Evolutionary conservation across 2,888 invertebrate species (phyloP), one percentile per base, ranked within the genome.

Genomic region (Polydrusus cervinus): DNA sequence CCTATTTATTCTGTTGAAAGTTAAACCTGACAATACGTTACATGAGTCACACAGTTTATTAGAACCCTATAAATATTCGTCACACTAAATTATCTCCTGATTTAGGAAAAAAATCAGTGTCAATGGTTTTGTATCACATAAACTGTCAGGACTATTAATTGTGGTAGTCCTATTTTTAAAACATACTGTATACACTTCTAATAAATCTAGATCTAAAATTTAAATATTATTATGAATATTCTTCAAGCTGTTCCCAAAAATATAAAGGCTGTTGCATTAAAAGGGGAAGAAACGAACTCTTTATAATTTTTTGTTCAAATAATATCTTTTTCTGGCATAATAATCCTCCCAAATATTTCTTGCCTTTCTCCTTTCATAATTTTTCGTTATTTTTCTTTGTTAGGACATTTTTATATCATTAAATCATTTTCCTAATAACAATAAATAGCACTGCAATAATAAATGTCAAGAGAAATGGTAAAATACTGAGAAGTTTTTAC

Each of bases 401-500:
- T 20, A 18, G 13, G 51, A 3, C 18, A 3, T 51, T 51, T 51
- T 51, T 51, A 20, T 51, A 51, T 51, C 51, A 20, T 51, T 51
- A 51, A 51, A 51, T 51, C 51, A 20, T 51, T 51, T 51, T 51
- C 13, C n/a, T 51, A 51, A 51, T 51, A 20, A 51, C 20, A 51
- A 51, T 20, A 51, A 51, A 51, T 51, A 20, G 10, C 51, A 51
- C 18, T 18, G 20, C 13, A 51, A 51, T 51, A 51, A 51, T 51
- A 51, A 51, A 13, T 51, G 51, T 20, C 51, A 51, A 20, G 9
- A 9, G 10, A 51, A 51, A 20, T 20, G 51, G 20, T 51, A 51
- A 51, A 51, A 49, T 49, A 49, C 47, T 13, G 43, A 43, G 13
- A 43, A 43, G 43, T 13, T 43, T 13, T 43, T 8, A 34, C 7